These are phyloP conservation scores for Podarcis lilfordi DNA, from an alignment of 2,797 vertebrate genomes.

Conservation along the genomic window DNA sequence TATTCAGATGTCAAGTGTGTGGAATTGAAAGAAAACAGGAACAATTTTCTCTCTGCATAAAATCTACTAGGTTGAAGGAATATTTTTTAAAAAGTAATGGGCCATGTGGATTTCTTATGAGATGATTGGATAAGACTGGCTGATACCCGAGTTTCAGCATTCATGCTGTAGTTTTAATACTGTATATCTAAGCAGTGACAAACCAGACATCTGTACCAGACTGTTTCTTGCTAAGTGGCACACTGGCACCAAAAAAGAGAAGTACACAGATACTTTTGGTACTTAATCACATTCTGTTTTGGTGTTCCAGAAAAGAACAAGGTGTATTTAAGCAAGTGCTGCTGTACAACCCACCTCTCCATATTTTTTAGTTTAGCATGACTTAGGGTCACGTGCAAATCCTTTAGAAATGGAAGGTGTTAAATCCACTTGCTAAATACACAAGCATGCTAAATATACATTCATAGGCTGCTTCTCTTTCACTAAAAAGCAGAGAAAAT, in stretches of 20 bases:
- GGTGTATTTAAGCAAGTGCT: not conserved
- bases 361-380: not conserved
- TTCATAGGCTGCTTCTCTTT: slow-evolving; percentile 68
- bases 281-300: slow-evolving; percentile 62
- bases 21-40: slow-evolving; percentile 71
- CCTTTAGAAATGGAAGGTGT: not conserved
- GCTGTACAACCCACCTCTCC: not conserved
- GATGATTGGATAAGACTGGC: slow-evolving; percentile 72
- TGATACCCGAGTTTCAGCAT: slow-evolving; percentile 72
- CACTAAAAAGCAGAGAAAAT: slow-evolving; percentile 49
- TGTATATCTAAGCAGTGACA: slow-evolving; percentile 74
- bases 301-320: slow-evolving; percentile 55
- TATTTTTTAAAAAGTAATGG: slow-evolving; percentile 71
- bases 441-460: slow-evolving; percentile 24
- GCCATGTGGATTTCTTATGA: slow-evolving; percentile 74
- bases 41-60: slow-evolving; percentile 70
- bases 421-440: slow-evolving; percentile 35
- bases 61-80: slow-evolving; percentile 74
- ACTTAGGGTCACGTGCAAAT: not conserved
- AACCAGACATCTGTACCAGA: slow-evolving; percentile 65
- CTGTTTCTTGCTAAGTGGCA: slow-evolving; percentile 63
- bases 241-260: slow-evolving; percentile 45
- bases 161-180: slow-evolving; percentile 74
- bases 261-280: slow-evolving; percentile 66
- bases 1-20: slow-evolving; percentile 74